Base-by-base conservation (phyloP, 2,113 vertebrate genomes). In the Aspiorhynchus laticeps region DNA sequence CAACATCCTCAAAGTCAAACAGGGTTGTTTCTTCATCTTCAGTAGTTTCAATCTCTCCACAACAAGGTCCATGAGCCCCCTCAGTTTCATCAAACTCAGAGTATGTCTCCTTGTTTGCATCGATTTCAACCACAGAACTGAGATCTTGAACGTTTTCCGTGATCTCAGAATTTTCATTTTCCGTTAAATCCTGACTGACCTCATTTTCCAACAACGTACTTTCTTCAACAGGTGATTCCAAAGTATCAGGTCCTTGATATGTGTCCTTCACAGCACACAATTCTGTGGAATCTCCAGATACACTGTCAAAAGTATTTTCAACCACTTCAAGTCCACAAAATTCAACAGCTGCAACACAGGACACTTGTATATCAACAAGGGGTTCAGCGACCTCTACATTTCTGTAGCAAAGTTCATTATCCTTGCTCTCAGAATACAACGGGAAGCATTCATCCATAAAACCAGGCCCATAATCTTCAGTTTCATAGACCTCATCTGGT, bases 11-110 rank as follows among this genome's bases (percentile, higher is more conserved):
- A 86, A 81, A 89, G 65, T 3, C 3, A 53, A 73, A 31, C 41
- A 87, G 69, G 10, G 51, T 51, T n/a, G 36, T 28, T 56, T 90
- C 80, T 56, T 88, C 87, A 76, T 91, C 87, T 41, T 92, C 90
- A 26, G 46, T 83, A 0, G 11, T 65, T 75, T 77, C 85, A 41
- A 84, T 67, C 75, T 89, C 88, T 83, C 74, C 86, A 84, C 88
- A 82, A 77, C 28, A 71, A 69, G 33, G 28, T 19, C 56, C 31
- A 26, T 90, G 69, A 63, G 78, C 31, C 14, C 83, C 87, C 26
- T 82, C 85, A 67, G 9, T 59, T 56, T 81, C 6, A 1, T 15
- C 43, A 4, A 90, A 82, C 0, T 43, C 53, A 77, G 67, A 74
- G 19, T 3, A 1, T 2, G 61, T 77, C 38, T 89, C 78, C 31